phyloP scores from a whole-genome alignment of 2,113 vertebrate genomes.

The Coptodon bakossiorum region DNA sequence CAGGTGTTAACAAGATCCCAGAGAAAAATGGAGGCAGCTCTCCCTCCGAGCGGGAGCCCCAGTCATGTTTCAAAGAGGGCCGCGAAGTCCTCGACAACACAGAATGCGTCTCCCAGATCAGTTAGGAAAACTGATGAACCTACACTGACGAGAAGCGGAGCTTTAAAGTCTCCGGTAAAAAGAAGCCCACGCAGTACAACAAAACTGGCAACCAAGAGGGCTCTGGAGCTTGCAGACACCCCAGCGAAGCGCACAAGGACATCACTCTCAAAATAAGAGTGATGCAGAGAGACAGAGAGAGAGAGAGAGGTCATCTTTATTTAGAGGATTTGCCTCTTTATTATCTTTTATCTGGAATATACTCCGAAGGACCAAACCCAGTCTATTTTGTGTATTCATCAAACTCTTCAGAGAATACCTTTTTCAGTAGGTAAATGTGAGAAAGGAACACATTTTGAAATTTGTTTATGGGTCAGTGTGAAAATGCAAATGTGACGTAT shows the following conservation, averaged over 20 bases:
- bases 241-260: slow-evolving; percentile 71
- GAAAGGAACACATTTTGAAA: slow-evolving; percentile 6
- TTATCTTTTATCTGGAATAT: slow-evolving; percentile 2
- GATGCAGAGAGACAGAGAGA: background rate
- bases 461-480: slow-evolving; percentile 3
- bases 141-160: slow-evolving; percentile 8
- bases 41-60: slow-evolving; percentile 20
- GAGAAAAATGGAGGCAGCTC: slow-evolving; percentile 60
- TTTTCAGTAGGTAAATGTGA: background rate
- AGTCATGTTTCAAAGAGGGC: slow-evolving; percentile 38
- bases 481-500: slow-evolving; percentile 19
- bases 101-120: background rate
- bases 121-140: slow-evolving; percentile 34
- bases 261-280: slow-evolving; percentile 54
- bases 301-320: background rate
- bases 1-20: slow-evolving; percentile 76
- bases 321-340: background rate
- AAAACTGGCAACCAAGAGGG: slow-evolving; percentile 53
- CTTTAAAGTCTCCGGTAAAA: slow-evolving; percentile 30
- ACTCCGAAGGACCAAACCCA: slow-evolving; percentile 21
- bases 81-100: background rate
- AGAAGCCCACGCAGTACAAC: slow-evolving; percentile 27
- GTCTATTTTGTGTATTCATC: slow-evolving; percentile 14
- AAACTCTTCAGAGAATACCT: background rate
- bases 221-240: slow-evolving; percentile 32